phyloP scores from a whole-genome alignment of 1,140 invertebrate species.

The Paramacrobiotus metropolitanus region DNA sequence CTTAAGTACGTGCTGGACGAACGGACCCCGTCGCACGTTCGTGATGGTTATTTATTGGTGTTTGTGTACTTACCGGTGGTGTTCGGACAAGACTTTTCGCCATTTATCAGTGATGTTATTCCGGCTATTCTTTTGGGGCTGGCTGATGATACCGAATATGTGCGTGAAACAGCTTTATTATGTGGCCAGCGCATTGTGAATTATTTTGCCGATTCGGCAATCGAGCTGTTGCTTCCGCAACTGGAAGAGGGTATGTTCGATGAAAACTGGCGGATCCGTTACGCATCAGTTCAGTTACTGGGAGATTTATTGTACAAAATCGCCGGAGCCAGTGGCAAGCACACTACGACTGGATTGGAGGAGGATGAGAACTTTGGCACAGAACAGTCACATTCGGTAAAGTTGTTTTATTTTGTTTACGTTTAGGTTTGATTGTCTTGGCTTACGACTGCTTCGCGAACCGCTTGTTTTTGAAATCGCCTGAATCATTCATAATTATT shows the following conservation, averaged over 20 bases:
- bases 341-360: constrained; percentile 89
- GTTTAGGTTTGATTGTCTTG: background rate
- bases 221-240: constrained; percentile 71
- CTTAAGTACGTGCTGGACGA: constrained; percentile 72
- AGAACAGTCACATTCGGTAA: constrained; percentile 57
- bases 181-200: constrained; percentile 92
- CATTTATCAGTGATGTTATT: constrained; percentile 89
- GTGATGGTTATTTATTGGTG: constrained; percentile 99
- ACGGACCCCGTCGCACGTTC: constrained; percentile 72
- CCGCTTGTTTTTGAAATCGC: background rate
- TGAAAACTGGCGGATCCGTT: constrained; percentile 94
- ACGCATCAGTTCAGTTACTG: constrained; percentile 79
- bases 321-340: constrained; percentile 86
- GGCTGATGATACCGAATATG: constrained; percentile 96
- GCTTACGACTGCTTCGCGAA: background rate
- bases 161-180: constrained; percentile 79
- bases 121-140: constrained; percentile 78
- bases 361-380: constrained; percentile 99
- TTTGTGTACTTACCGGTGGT: constrained; percentile 97
- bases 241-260: constrained; percentile 78
- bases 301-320: constrained; percentile 90
- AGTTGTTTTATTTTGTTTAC: constrained; percentile 1
- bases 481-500: constrained; percentile 6
- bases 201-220: constrained; percentile 83
- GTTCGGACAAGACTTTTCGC: constrained; percentile 78